Evolutionary conservation across 2,113 vertebrate genomes (phyloP).

Genomic region (Bos javanicus): DNA sequence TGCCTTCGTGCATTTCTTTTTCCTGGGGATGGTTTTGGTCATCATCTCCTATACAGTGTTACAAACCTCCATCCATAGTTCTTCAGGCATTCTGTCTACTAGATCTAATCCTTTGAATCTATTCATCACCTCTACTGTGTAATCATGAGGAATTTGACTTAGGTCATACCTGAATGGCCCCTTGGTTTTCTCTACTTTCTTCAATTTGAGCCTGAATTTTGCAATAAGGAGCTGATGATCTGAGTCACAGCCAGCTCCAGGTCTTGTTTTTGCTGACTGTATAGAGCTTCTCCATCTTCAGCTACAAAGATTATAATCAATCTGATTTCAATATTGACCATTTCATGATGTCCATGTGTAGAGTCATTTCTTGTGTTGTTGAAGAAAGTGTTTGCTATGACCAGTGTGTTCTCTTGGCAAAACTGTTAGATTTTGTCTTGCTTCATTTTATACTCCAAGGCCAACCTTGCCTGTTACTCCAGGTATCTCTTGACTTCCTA

Average conservation of each 20-base stretch:
- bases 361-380: not conserved
- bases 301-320: not conserved
- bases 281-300: not conserved
- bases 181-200: not conserved
- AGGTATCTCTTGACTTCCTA: not conserved
- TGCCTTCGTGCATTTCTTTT: not conserved
- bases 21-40: not conserved
- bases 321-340: not conserved
- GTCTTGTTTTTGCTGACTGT: not conserved
- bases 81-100: not conserved
- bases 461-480: not conserved
- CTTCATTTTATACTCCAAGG: not conserved
- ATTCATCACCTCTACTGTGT: not conserved
- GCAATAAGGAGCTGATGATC: not conserved
- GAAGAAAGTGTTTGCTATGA: not conserved
- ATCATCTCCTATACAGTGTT: not conserved
- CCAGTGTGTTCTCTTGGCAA: not conserved
- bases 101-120: not conserved
- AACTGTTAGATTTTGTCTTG: not conserved
- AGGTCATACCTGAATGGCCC: not conserved
- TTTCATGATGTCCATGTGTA: not conserved
- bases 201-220: not conserved
- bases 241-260: not conserved
- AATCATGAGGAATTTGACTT: not conserved
- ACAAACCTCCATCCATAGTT: not conserved